A percentile compares a stretch with the other conserved stretches of the same genome.
Conservation (phyloP, 2,113 vertebrate species). For the Podarcis cretensis region DNA sequence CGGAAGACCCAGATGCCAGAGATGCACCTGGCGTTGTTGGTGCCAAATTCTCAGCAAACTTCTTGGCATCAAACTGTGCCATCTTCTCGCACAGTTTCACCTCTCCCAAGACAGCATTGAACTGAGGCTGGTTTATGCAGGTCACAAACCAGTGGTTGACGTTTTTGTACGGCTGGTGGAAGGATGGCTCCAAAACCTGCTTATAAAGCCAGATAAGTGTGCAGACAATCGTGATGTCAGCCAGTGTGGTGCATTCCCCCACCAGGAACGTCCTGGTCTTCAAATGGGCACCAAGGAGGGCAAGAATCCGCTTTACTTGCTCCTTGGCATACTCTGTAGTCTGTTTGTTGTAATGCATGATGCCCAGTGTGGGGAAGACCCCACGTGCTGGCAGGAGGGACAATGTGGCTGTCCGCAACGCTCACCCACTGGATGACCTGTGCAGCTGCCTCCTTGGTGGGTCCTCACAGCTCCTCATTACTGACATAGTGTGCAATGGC, state of each 20-base stretch:
- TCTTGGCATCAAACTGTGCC: too few species aligned
- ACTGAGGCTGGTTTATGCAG: too few species aligned
- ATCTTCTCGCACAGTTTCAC: too few species aligned
- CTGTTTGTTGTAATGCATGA: constrained; percentile 96
- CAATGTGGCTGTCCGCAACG: constrained; percentile 91
- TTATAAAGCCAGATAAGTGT: constrained; percentile 92
- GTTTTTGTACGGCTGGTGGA: too few species aligned
- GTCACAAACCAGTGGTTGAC: too few species aligned
- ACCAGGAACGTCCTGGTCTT: constrained; percentile 90
- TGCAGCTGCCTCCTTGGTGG: constrained; percentile 79
- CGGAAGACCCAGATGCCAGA: too few species aligned
- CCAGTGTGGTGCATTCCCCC: constrained; percentile 88
- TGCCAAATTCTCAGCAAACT: too few species aligned
- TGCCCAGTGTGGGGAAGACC: constrained; percentile 93
- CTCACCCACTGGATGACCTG: constrained; percentile 93
- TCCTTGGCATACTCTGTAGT: constrained; percentile 92
- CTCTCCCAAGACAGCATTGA: too few species aligned
- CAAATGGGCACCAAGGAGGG: constrained; percentile 85
- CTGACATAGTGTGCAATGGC: constrained; percentile 36
- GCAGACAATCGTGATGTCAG: constrained; percentile 87
- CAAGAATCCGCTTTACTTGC: constrained; percentile 82
- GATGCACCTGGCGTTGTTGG: too few species aligned
- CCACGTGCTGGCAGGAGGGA: constrained; percentile 92
- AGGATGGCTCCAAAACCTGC: constrained; percentile 76
- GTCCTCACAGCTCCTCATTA: constrained; percentile 86